These are phyloP conservation scores for Phycodurus eques DNA, from an alignment of 2,113 vertebrate species.

Conservation along the genomic window DNA sequence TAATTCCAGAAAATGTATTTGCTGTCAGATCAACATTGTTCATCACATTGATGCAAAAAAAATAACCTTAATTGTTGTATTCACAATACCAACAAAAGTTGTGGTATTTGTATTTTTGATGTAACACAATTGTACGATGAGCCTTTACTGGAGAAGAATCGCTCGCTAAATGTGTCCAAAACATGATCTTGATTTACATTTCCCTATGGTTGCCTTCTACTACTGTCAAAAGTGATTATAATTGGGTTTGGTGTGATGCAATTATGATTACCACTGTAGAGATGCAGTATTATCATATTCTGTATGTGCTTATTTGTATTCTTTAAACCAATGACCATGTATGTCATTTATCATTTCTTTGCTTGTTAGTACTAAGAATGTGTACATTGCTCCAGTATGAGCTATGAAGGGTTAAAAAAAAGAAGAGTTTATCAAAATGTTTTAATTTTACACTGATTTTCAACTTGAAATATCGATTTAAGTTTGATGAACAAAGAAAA, in stretches of 20 bases:
- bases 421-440: too few species aligned
- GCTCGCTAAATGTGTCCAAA: not conserved
- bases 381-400: not conserved
- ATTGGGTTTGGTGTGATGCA: not conserved
- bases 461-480: constrained; percentile 1
- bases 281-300: not conserved
- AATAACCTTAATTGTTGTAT: not conserved
- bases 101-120: not conserved
- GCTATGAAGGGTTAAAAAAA: not conserved
- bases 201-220: constrained; percentile 36
- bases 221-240: constrained; percentile 13
- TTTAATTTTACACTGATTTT: constrained; percentile 21
- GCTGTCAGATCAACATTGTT: constrained; percentile 2
- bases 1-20: not conserved
- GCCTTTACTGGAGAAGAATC: not conserved
- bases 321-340: constrained; percentile 2
- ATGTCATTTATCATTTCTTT: constrained; percentile 3
- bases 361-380: constrained; percentile 20
- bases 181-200: not conserved
- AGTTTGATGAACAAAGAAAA: not conserved
- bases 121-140: constrained; percentile 1
- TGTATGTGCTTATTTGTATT: not conserved
- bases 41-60: constrained; percentile 4
- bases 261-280: not conserved
- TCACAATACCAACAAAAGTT: not conserved